Percentiles rank a stretch among this genome's conserved stretches.
These are phyloP conservation scores for Rhagoletis zephyria DNA, from an alignment of 1,140 invertebrate species.

Conservation along the genomic window DNA sequence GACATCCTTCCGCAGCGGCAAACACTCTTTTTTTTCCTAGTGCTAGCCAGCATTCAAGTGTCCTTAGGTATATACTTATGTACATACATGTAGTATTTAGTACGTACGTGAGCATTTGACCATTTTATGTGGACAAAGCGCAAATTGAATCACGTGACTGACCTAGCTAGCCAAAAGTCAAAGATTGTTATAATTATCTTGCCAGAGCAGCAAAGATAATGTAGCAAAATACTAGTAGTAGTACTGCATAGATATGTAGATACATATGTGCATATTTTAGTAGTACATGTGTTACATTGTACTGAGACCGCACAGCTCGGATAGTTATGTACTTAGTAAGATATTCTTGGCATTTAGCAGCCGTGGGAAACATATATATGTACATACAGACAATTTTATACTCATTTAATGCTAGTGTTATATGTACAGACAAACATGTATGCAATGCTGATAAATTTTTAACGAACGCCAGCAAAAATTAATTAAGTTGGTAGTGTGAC, in stretches of 20 bases:
- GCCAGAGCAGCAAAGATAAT: not conserved
- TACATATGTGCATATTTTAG: not conserved
- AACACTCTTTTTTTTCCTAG: no score
- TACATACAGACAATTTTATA: not conserved
- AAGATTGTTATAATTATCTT: not conserved
- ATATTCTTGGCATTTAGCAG: not conserved
- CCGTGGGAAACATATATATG: no score
- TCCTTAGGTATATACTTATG: no score
- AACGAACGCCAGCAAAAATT: constrained; percentile 17
- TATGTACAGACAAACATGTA: no score
- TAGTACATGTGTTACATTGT: not conserved
- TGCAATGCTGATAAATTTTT: constrained; percentile 11
- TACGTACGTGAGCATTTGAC: not conserved
- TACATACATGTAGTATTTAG: not conserved
- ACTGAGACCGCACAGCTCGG: not conserved
- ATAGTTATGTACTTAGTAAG: not conserved
- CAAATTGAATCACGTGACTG: constrained; percentile 44
- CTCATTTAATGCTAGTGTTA: no score
- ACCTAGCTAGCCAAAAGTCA: constrained; percentile 32
- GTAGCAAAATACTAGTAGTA: not conserved
- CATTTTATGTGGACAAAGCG: not conserved
- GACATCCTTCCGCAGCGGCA: not conserved
- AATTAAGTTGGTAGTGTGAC: constrained; percentile 32
- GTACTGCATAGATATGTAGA: not conserved
- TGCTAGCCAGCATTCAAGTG: no score